Evolutionary conservation across 2,113 vertebrate species (phyloP), one percentile per base, ranked within the genome.

Genomic region (human): DNA sequence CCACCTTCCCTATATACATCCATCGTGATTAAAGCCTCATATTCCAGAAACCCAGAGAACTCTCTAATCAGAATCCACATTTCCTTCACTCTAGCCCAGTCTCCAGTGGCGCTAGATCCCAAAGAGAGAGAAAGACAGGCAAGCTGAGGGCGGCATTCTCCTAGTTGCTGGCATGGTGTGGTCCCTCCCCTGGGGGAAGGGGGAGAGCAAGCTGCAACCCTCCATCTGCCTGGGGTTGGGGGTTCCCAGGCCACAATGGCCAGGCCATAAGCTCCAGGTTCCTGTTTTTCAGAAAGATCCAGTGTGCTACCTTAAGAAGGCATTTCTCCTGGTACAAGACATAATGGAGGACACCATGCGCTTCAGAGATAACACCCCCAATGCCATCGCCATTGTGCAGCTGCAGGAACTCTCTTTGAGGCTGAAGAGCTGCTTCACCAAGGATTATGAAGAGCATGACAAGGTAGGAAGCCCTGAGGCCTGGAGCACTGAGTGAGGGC

Each of bases 241-340:
- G 35, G 8, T n/a, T 4, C 35, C 23, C 12, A 8, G 57, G 40
- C 16, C 35, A 20, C 48, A 16, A 22, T 12, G 32, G 38, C 81
- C 52, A 72, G 72, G 52, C 38, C n/a, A 5, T 96, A 86, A 96
- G 40, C 75, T 78, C 45, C 72, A 20, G 25, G 7, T 52, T 96
- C 4, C 86, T 20, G 12, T 76, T 55, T 96, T 18, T 3, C 95
- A 99, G 99, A 70, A 95, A 0, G 98, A 99, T 32, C 93, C 96
- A 0, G 50, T 98, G 80, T 99, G 99, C 97, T 99, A 98, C 0
- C 97, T 99, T 72, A 99, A 98, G 98, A 98, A 98, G 1, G 98
- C 99, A 1, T 98, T 99, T 84, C 70, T 85, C 30, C 96, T 98
- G 94, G 97, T 99, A 85, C 90, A 95, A 90, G 85, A 94, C 72